Evolutionary conservation across 2,797 vertebrate species (phyloP).

Genomic region (Bovichtus diacanthus): DNA sequence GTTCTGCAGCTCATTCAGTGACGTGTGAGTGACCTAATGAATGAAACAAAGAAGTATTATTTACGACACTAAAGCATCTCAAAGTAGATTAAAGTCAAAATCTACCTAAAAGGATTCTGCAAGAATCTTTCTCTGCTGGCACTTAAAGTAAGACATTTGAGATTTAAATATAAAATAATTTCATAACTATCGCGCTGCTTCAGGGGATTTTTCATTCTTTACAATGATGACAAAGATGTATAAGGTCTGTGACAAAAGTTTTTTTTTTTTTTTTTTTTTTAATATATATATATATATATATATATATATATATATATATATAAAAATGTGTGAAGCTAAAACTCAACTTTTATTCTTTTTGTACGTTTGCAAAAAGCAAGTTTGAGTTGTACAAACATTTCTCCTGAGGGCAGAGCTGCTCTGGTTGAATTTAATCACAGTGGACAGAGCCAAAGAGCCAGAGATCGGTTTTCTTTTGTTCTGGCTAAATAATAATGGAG

Average conservation of each 20-base stretch:
- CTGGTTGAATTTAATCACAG: background rate
- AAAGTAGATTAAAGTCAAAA: conserved; percentile 16
- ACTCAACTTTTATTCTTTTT: background rate
- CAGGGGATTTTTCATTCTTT: background rate
- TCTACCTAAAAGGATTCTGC: conserved; percentile 30
- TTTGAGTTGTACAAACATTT: conserved; percentile 1
- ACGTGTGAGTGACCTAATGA: conserved; percentile 2
- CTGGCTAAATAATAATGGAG: background rate
- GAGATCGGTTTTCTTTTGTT: conserved; percentile 2
- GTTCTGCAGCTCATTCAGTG: background rate
- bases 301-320: too few relatives aligned
- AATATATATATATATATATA: too few relatives aligned
- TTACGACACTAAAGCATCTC: conserved; percentile 31
- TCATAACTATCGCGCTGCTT: background rate
- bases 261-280: too few relatives aligned
- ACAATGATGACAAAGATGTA: background rate
- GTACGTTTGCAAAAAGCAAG: background rate
- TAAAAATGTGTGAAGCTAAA: background rate
- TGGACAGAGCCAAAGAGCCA: conserved; percentile 16
- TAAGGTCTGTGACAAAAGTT: conserved; percentile 1
- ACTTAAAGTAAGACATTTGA: conserved; percentile 32
- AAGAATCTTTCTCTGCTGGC: conserved; percentile 27
- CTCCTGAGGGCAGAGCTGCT: conserved; percentile 8
- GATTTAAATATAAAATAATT: background rate
- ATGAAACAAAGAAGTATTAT: conserved; percentile 24